Conservation (phyloP, 2,888 invertebrate genomes). For the Cyaniris semiargus region DNA sequence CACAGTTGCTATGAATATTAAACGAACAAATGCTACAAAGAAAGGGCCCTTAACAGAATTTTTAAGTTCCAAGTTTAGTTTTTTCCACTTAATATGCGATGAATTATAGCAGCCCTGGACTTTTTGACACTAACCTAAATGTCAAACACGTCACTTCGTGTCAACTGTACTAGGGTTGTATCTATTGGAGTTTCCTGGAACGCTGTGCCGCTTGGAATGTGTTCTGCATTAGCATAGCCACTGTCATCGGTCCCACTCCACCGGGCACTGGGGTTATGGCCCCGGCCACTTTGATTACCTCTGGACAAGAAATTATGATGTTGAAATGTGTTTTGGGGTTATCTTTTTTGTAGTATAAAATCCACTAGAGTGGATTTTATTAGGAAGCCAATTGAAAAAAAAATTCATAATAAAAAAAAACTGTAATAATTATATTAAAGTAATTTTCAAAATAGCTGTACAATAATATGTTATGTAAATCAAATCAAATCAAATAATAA, state of each 20-base stretch:
- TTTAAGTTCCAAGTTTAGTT: not conserved
- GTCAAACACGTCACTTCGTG: not conserved
- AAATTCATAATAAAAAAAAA: no score
- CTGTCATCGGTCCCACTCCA: constrained; percentile 97
- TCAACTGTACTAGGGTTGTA: not conserved
- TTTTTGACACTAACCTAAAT: not conserved
- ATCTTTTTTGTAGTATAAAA: no score
- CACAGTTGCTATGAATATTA: not conserved
- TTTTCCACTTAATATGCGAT: not conserved
- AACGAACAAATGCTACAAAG: not conserved
- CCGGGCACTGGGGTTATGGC: constrained; percentile 94
- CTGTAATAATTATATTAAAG: no score
- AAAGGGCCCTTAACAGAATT: not conserved
- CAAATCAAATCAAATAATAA: no score
- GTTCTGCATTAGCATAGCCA: constrained; percentile 95
- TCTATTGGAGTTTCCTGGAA: constrained; percentile 43
- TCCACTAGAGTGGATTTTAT: no score
- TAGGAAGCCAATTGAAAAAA: no score
- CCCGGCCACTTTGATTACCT: constrained; percentile 89
- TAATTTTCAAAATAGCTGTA: no score
- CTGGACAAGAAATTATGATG: constrained; percentile 59
- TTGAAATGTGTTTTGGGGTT: not conserved
- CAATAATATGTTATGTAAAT: no score
- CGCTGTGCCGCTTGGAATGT: constrained; percentile 87
- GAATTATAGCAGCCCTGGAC: not conserved